These are phyloP conservation scores for Lagodon rhomboides DNA, from an alignment of 2,797 vertebrate genomes.

Conservation along the genomic window DNA sequence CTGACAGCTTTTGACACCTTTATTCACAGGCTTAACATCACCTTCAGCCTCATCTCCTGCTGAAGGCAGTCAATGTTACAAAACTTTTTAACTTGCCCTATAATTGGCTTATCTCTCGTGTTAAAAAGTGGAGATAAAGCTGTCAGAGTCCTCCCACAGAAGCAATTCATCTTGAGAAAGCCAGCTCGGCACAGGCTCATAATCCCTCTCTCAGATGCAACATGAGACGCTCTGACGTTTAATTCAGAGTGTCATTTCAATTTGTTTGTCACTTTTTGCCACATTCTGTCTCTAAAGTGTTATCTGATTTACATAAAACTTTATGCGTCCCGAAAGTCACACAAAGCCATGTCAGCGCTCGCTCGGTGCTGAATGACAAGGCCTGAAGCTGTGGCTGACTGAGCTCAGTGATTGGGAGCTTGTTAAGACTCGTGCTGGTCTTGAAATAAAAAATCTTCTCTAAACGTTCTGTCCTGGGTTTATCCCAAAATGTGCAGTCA, in stretches of 20 bases:
- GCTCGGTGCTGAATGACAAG: conserved; percentile 26
- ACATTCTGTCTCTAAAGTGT: conserved; percentile 4
- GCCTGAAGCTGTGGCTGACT: conserved; percentile 17
- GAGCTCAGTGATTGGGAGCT: conserved; percentile 20
- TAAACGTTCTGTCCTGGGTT: conserved; percentile 3
- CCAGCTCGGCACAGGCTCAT: conserved; percentile 5
- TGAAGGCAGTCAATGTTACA: not conserved
- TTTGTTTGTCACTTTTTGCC: conserved; percentile 28
- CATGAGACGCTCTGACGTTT: conserved; percentile 22
- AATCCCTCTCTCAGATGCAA: conserved; percentile 12
- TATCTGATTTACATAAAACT: conserved; percentile 42
- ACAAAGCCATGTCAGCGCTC: conserved; percentile 4
- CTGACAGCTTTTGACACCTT: conserved; percentile 19
- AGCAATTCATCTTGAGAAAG: conserved; percentile 33
- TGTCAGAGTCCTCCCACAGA: conserved; percentile 40
- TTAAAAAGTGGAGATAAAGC: conserved; percentile 47
- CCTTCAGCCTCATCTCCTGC: not conserved
- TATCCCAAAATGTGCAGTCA: not conserved
- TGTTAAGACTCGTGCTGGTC: conserved; percentile 24
- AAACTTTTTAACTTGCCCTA: conserved; percentile 15
- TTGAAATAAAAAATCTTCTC: conserved; percentile 10
- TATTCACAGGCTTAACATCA: conserved; percentile 3
- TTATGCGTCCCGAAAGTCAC: not conserved
- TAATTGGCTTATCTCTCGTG: conserved; percentile 40
- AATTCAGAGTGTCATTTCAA: conserved; percentile 26